Percentiles rank a stretch among this genome's conserved stretches.
phyloP scores from a whole-genome alignment of 2,113 vertebrate genomes.

The Pavo muticus region DNA sequence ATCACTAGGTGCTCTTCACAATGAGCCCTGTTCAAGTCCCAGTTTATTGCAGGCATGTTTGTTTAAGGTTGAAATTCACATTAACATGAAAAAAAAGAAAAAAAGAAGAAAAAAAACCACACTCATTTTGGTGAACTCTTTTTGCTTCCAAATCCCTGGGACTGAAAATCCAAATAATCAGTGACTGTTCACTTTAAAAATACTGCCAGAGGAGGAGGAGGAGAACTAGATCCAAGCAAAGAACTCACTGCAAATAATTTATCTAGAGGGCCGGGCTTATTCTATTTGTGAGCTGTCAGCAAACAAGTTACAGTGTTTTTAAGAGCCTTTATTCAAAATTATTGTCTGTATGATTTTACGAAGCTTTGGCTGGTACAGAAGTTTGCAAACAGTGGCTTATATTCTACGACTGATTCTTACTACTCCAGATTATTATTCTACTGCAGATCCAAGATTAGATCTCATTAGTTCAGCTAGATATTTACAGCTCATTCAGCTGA shows the following conservation, averaged over 20 bases:
- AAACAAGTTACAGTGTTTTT: background rate
- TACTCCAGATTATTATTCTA: background rate
- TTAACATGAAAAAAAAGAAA: background rate
- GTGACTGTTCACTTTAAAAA: slow-evolving; percentile 25
- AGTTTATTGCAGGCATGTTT: background rate
- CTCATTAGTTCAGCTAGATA: background rate
- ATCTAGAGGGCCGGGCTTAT: background rate
- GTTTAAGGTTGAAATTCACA: background rate
- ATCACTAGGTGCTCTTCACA: background rate
- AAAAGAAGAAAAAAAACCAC: background rate
- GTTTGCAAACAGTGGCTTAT: background rate
- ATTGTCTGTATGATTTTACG: background rate
- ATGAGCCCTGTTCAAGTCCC: background rate
- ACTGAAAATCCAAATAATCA: background rate
- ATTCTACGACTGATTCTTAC: background rate
- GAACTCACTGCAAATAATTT: slow-evolving; percentile 19
- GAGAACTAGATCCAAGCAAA: background rate
- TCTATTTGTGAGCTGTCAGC: background rate
- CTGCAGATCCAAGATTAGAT: background rate
- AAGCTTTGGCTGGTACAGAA: background rate
- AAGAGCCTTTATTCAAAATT: background rate
- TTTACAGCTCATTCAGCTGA: background rate
- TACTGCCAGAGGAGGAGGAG: background rate
- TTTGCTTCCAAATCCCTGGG: background rate
- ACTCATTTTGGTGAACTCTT: background rate